Base-by-base conservation (phyloP, 2,113 vertebrate species). In the Trichechus manatus region DNA sequence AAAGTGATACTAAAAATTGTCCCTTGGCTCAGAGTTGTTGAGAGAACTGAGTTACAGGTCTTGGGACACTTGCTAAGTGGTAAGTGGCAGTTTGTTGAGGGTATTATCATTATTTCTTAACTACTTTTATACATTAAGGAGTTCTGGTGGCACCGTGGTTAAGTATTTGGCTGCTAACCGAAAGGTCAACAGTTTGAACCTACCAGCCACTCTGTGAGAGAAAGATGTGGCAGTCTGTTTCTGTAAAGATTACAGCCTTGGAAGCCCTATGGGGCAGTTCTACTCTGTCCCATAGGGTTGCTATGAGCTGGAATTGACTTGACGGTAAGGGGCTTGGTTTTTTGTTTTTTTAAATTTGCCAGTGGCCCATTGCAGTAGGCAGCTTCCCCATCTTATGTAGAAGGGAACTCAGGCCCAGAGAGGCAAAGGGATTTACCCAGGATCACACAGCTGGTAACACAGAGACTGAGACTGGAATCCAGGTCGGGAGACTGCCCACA, bases 351-450 rank as follows among this genome's bases (percentile, higher is more conserved):
- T 9, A 3, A 13, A 13, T 20, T 56, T 53, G 42, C 6, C 72
- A 47, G 2, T 1, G 23, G 27, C 56, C 89, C 5, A 11, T 0
- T 11, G 29, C 10, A n/a, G 50, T 1, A 13, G 8, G 14, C 20
- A 29, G 7, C 8, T 64, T 4, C 23, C 39, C 10, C 39, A 64
- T 31, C 29, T 92, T 56, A 84, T 3, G 85, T 74, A 74, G 81
- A 53, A 92, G 61, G 56, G 84, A 91, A 61, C 39, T 0, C 78
- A 70, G 77, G 72, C 64, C 39, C 27, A 70, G n/a, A 84, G 27
- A 72, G 20, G 64, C 68, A 8, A 75, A 85, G 33, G 39, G 59
- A 85, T 31, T 50, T 10, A 19, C 15, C 19, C 19, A 50, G 44
- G 72, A 59, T 33, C 47, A 70, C 39, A 61, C 0, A 27, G 64